phyloP scores from a whole-genome alignment of 2,888 invertebrate species.

The Gandaritis pyraliata region DNA sequence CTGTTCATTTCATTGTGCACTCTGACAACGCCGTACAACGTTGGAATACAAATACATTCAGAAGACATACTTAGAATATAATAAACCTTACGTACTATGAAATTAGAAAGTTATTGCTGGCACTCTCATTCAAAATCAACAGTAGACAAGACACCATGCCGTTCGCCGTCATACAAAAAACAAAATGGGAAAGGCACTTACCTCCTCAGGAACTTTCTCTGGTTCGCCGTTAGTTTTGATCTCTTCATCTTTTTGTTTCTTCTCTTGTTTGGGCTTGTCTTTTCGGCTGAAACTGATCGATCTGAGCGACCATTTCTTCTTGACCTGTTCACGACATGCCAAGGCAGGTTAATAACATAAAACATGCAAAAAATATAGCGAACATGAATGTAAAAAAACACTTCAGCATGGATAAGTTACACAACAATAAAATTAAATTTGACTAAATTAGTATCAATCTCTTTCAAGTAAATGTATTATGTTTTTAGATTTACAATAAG shows the following conservation, averaged over 20 bases:
- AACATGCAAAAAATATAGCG: slow-evolving; percentile 49
- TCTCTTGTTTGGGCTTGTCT: slow-evolving; percentile 93
- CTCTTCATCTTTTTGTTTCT: slow-evolving; percentile 85
- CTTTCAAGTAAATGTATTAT: not conserved
- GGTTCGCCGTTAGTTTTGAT: slow-evolving; percentile 85
- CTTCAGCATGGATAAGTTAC: slow-evolving; percentile 10
- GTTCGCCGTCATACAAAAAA: slow-evolving; percentile 19
- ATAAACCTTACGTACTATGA: slow-evolving; percentile 36
- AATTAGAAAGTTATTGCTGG: slow-evolving; percentile 62
- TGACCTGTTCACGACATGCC: slow-evolving; percentile 82
- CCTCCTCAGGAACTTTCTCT: slow-evolving; percentile 87
- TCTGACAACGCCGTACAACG: slow-evolving; percentile 51
- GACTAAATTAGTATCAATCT: slow-evolving; percentile 2
- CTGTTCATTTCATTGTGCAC: slow-evolving; percentile 49
- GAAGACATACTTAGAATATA: slow-evolving; percentile 32
- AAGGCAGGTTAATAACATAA: slow-evolving; percentile 52
- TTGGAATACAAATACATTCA: slow-evolving; percentile 54
- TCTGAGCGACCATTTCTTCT: slow-evolving; percentile 96
- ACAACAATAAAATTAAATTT: not conserved
- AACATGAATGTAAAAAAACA: slow-evolving; percentile 15
- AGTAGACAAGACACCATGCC: slow-evolving; percentile 26
- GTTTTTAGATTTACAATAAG: not conserved
- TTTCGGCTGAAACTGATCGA: slow-evolving; percentile 94
- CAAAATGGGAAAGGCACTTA: slow-evolving; percentile 62
- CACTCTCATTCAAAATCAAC: slow-evolving; percentile 38